A percentile compares a stretch with the other conserved stretches of the same genome.
Conservation (phyloP, 1,140 invertebrate genomes). For the Fopius arisanus region DNA sequence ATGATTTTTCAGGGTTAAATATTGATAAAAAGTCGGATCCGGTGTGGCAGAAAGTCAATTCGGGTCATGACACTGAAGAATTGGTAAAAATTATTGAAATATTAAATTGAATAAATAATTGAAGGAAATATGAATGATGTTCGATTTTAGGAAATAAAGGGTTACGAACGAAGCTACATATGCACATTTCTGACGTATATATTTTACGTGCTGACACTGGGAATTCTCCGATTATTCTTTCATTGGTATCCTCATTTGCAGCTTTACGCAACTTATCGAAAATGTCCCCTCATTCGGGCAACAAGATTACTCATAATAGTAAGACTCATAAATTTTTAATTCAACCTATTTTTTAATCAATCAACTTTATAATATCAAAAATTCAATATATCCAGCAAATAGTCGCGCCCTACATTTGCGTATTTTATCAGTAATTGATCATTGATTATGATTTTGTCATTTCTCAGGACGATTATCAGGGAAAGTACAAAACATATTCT, state of each 20-base stretch:
- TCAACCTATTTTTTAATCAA: background rate
- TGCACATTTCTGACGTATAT: conserved; percentile 69
- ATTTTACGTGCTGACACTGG: conserved; percentile 73
- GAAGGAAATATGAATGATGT: conserved; percentile 12
- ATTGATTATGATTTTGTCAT: conserved; percentile 24
- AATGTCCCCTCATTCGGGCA: conserved; percentile 76
- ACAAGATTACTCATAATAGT: conserved; percentile 81
- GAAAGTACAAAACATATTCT: conserved; percentile 73
- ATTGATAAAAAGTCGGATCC: conserved; percentile 48
- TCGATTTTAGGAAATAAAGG: conserved; percentile 71
- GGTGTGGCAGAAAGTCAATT: conserved; percentile 52
- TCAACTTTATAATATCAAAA: no score
- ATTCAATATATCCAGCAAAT: no score
- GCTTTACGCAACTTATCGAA: conserved; percentile 76
- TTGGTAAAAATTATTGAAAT: conserved; percentile 49
- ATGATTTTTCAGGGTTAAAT: conserved; percentile 47
- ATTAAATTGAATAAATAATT: conserved; percentile 9
- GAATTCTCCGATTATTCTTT: conserved; percentile 80
- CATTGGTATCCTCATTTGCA: conserved; percentile 87
- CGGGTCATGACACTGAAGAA: conserved; percentile 54
- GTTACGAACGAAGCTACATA: conserved; percentile 67
- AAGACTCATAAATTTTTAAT: conserved; percentile 45
- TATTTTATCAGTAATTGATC: conserved; percentile 6
- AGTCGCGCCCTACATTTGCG: no score
- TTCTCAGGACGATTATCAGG: conserved; percentile 72